A percentile compares a stretch with the other conserved stretches of the same genome.
These are phyloP conservation scores for Bubo blakistoni DNA, from an alignment of 2,113 vertebrate species.

Conservation along the genomic window DNA sequence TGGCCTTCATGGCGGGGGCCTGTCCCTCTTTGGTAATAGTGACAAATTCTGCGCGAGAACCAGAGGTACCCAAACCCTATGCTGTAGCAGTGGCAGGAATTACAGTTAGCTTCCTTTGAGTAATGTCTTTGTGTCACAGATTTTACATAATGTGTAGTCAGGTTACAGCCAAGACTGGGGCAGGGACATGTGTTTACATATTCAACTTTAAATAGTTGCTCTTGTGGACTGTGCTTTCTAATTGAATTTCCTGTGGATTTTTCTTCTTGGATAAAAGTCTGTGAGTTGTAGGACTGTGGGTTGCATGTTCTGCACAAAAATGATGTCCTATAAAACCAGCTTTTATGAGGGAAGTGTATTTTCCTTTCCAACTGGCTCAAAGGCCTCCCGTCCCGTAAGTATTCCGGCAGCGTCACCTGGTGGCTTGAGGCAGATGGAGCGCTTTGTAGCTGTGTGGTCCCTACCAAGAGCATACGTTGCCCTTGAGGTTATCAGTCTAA, in stretches of 20 bases:
- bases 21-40: not conserved
- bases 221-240: not conserved
- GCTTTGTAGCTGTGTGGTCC: not conserved
- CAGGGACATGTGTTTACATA: not conserved
- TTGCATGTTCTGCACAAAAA: not conserved
- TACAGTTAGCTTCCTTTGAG: not conserved
- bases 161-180: not conserved
- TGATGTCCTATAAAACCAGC: not conserved
- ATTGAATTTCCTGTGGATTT: not conserved
- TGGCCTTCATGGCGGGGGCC: not conserved
- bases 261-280: not conserved
- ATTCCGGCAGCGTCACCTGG: constrained; percentile 7
- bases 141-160: not conserved
- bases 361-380: not conserved
- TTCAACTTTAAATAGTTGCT: not conserved
- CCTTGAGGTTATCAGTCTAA: not conserved
- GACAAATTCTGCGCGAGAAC: not conserved
- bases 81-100: not conserved
- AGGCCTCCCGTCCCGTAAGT: not conserved
- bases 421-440: not conserved
- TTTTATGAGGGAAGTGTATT: not conserved
- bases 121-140: not conserved
- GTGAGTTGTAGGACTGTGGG: not conserved
- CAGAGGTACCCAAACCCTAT: not conserved
- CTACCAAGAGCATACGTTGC: not conserved